These are phyloP conservation scores for Sitophilus oryzae DNA, from an alignment of 1,140 invertebrate genomes.

Conservation along the genomic window DNA sequence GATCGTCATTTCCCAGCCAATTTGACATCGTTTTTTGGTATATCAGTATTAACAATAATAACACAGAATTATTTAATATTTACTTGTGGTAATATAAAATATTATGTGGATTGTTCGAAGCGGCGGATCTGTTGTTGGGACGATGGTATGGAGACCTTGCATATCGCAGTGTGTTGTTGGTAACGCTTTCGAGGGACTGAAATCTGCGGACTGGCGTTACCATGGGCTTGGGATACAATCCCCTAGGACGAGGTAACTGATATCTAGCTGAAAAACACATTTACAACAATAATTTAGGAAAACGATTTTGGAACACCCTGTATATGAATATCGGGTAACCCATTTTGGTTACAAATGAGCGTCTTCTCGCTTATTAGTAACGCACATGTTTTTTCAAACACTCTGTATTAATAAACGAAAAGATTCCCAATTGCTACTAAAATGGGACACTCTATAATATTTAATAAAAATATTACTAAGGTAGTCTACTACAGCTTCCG, in stretches of 20 bases:
- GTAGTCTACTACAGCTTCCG: conserved; percentile 19
- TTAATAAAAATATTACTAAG: conserved; percentile 3
- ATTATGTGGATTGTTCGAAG: conserved; percentile 5
- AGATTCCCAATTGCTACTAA: background rate
- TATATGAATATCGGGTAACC: no score
- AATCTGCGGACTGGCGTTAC: conserved; percentile 63
- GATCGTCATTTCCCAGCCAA: background rate
- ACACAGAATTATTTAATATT: background rate
- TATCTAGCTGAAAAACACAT: conserved; percentile 4
- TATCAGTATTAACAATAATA: background rate
- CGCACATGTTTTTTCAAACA: no score
- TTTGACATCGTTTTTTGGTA: background rate
- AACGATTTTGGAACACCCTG: no score
- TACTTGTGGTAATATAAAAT: conserved; percentile 15
- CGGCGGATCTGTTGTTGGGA: conserved; percentile 5
- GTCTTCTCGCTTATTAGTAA: no score
- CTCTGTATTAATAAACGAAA: background rate
- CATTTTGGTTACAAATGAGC: no score
- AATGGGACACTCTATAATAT: background rate
- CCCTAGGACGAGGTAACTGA: conserved; percentile 15
- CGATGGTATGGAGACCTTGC: conserved; percentile 43
- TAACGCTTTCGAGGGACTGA: conserved; percentile 54
- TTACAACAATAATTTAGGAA: no score
- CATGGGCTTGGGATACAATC: conserved; percentile 50
- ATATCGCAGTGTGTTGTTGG: conserved; percentile 48